Conservation (phyloP, 2,888 invertebrate species). For the Ormyrus labotus region DNA sequence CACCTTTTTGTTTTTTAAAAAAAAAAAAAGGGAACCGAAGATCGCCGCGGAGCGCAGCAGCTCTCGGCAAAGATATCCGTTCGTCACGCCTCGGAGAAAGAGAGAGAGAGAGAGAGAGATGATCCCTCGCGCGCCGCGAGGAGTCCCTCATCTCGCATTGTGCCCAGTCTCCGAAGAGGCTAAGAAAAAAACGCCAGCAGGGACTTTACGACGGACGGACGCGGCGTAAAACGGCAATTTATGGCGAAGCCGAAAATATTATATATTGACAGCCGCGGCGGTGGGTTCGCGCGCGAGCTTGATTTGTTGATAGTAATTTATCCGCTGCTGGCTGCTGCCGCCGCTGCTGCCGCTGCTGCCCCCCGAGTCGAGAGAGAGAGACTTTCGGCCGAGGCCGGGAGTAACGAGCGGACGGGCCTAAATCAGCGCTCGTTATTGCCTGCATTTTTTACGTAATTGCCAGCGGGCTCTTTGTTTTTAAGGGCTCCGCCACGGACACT, state of each 20-base stretch:
- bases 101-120: too few species aligned
- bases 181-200: background rate
- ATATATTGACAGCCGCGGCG: constrained; percentile 44
- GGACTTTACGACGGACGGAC: constrained; percentile 40
- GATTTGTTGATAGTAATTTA: constrained; percentile 53
- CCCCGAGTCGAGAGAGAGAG: background rate
- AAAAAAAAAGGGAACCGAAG: too few species aligned
- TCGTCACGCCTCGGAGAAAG: too few species aligned
- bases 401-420: constrained; percentile 22
- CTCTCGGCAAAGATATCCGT: too few species aligned
- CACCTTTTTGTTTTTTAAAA: too few species aligned
- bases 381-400: constrained; percentile 13
- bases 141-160: too few species aligned
- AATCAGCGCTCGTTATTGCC: constrained; percentile 32
- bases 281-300: constrained; percentile 20
- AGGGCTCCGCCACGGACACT: background rate
- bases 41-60: too few species aligned
- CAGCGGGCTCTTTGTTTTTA: constrained; percentile 8
- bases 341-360: background rate
- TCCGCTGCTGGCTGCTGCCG: background rate
- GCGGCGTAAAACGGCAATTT: constrained; percentile 53
- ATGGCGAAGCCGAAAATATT: constrained; percentile 51
- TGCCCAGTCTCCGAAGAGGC: constrained; percentile 15
- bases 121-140: too few species aligned
- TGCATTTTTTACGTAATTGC: constrained; percentile 14